Conservation (phyloP, 2,797 vertebrate species). For the Tangara arthus region DNA sequence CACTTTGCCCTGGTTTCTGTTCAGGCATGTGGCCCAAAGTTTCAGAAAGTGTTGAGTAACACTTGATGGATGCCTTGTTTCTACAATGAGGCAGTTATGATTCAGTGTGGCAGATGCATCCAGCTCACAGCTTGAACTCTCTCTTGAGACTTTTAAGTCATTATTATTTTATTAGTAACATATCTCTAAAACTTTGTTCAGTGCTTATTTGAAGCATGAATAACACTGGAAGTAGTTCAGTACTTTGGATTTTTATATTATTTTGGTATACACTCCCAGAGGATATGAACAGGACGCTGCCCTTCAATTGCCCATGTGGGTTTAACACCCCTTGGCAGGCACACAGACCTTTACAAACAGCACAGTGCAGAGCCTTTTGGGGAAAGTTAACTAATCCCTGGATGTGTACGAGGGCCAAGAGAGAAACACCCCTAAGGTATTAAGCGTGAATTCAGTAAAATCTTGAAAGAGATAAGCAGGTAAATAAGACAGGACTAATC, state of each 20-base stretch:
- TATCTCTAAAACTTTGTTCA: background rate
- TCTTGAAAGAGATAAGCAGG: background rate
- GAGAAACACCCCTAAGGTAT: background rate
- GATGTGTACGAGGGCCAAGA: background rate
- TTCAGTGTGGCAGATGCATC: background rate
- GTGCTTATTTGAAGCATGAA: background rate
- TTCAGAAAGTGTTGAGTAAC: conserved; percentile 13
- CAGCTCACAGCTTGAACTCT: background rate
- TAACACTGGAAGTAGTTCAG: background rate
- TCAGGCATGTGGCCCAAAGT: background rate
- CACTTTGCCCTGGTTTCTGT: background rate
- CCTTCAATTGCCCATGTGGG: background rate
- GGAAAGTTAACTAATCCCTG: background rate
- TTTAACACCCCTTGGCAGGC: background rate
- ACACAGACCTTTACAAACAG: background rate
- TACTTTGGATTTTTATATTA: background rate
- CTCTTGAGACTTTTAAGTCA: background rate
- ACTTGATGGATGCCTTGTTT: background rate
- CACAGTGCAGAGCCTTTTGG: background rate
- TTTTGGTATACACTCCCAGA: background rate
- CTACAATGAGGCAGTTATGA: background rate
- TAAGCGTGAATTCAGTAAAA: background rate
- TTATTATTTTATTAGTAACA: background rate
- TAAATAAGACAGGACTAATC: background rate
- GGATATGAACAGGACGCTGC: background rate